Conservation (phyloP, 1,140 invertebrate species). For the Conus betulinus region DNA sequence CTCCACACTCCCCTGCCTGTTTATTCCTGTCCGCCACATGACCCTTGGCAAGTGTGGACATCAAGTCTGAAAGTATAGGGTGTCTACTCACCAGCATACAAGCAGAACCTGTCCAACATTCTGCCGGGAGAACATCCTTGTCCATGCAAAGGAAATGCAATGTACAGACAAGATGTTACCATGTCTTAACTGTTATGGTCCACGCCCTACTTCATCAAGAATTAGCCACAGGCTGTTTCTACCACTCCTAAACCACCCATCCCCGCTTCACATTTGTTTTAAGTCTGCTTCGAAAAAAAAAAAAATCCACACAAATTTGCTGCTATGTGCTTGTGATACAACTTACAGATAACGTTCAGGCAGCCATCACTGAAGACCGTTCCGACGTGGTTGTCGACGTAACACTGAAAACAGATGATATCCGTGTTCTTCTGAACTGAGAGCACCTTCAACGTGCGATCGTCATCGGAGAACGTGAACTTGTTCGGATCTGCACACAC, state of each 20-base stretch:
- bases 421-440: constrained; percentile 31
- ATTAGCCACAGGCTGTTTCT: neutral
- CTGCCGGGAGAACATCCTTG: too few relatives aligned
- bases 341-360: constrained; percentile 45
- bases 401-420: constrained; percentile 40
- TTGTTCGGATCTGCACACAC: constrained; percentile 14
- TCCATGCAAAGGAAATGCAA: too few relatives aligned
- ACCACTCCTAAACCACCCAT: neutral
- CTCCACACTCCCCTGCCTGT: too few relatives aligned
- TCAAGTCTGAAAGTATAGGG: too few relatives aligned
- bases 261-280: neutral
- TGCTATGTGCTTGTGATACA: neutral
- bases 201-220: neutral
- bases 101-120: too few relatives aligned
- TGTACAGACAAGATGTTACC: neutral
- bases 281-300: neutral
- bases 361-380: constrained; percentile 33
- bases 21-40: too few relatives aligned
- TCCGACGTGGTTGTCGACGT: constrained; percentile 30
- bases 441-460: constrained; percentile 11
- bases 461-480: constrained; percentile 21
- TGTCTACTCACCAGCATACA: too few relatives aligned
- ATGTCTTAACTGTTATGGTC: neutral
- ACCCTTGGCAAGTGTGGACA: too few relatives aligned
- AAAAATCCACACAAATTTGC: neutral